Percentiles rank a stretch among this genome's conserved stretches.
These are phyloP conservation scores for Strongylocentrotus purpuratus DNA, from an alignment of 35 echinoderm and acorn worm species.

Conservation along the genomic window DNA sequence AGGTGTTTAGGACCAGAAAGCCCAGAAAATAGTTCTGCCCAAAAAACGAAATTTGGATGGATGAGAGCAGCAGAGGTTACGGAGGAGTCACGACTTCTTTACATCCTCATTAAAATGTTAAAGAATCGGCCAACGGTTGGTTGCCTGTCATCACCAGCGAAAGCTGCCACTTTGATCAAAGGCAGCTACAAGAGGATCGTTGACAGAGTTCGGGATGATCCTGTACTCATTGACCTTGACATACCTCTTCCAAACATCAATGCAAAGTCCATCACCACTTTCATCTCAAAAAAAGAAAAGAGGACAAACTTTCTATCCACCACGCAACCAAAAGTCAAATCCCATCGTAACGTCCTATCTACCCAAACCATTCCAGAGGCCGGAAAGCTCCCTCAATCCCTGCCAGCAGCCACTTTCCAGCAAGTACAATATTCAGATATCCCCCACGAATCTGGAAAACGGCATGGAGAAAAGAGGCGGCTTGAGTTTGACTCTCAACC, in stretches of 20 bases:
- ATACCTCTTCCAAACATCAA: slow-evolving; percentile 65
- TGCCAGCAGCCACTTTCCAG: slow-evolving; percentile 43
- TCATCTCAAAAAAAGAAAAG: slow-evolving; percentile 51
- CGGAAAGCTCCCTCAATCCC: slow-evolving; percentile 48
- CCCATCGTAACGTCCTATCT: slow-evolving; percentile 50
- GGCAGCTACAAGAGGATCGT: slow-evolving; percentile 53
- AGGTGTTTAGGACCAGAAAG: not conserved
- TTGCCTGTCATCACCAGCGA: slow-evolving; percentile 51
- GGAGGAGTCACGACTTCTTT: slow-evolving; percentile 53
- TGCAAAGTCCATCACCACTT: slow-evolving; percentile 59
- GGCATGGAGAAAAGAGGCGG: slow-evolving; percentile 61
- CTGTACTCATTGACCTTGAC: not conserved
- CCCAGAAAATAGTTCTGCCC: not conserved
- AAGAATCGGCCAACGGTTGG: slow-evolving; percentile 34
- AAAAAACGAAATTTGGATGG: not conserved
- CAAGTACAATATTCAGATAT: slow-evolving; percentile 54
- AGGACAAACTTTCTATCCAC: slow-evolving; percentile 46
- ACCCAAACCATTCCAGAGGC: slow-evolving; percentile 27
- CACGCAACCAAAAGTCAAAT: slow-evolving; percentile 40
- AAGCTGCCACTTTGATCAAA: slow-evolving; percentile 47
- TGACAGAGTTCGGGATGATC: slow-evolving; percentile 52
- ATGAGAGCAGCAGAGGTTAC: not conserved
- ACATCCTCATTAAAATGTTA: slow-evolving; percentile 53
- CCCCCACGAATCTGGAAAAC: slow-evolving; percentile 51
- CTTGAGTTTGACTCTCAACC: slow-evolving; percentile 38